phyloP scores from a whole-genome alignment of 2,888 invertebrate genomes.

The Yponomeuta sedellus region DNA sequence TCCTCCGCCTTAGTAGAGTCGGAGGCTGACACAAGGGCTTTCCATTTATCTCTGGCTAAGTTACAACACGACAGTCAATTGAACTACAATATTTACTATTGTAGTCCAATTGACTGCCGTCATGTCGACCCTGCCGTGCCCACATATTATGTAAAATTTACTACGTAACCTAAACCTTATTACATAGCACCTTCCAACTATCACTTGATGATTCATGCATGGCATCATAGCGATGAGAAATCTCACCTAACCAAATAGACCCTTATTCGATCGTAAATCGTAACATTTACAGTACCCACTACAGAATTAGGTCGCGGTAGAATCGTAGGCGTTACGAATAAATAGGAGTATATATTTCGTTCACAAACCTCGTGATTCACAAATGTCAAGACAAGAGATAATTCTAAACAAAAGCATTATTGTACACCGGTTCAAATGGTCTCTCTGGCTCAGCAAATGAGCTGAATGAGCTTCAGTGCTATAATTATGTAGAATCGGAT shows the following conservation, averaged over 20 bases:
- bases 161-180: background rate
- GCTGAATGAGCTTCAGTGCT: background rate
- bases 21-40: too few species aligned
- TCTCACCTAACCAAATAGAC: constrained; percentile 7
- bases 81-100: too few species aligned
- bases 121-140: background rate
- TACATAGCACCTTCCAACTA: background rate
- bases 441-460: too few species aligned
- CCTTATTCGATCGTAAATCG: background rate
- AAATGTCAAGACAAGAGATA: background rate
- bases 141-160: background rate
- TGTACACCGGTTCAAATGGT: background rate
- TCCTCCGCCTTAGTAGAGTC: too few species aligned
- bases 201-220: background rate
- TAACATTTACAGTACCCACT: background rate
- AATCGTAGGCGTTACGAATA: constrained; percentile 7
- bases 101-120: too few species aligned
- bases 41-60: too few species aligned
- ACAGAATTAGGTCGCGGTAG: constrained; percentile 7
- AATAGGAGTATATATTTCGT: background rate
- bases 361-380: background rate
- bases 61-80: too few species aligned
- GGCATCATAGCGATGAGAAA: background rate
- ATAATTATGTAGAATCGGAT: background rate
- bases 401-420: too few species aligned